Evolutionary conservation across 1,140 invertebrate genomes (phyloP), one percentile per base, ranked within the genome.

Genomic region (Saccostrea echinata): DNA sequence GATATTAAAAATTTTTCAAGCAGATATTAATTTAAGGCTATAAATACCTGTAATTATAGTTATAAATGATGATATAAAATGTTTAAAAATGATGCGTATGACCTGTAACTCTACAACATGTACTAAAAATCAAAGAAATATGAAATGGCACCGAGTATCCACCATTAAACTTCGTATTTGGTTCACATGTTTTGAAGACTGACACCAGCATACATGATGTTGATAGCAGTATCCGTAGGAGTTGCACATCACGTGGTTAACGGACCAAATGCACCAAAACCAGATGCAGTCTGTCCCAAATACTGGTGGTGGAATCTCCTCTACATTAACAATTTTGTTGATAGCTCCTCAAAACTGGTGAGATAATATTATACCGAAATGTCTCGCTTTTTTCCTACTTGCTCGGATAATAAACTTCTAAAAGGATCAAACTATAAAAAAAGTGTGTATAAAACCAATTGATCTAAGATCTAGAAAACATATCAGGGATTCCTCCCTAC

Each of bases 301-400:
- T 96, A 96, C 18, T 97, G 97, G 97, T 98, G 97, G 97, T 95
- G 96, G 0, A 97, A 97, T 92, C 94, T 98, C 35, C 94, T 98
- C 1, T 97, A 97, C 92, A 96, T 98, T 18, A 97, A 98, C 92
- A 98, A 98, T 93, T 52, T 52, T 52, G 27, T 33, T n/a, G 71
- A 51, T 9, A 35, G n/a, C 12, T 52, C 43, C 18, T 1, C 55
- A n/a, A 61, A 61, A 21, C 16, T 61, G 55, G 55, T 61, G 16
- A 61, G 18, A n/a, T n/a, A 21, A 21, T 21, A 21, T 61, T 9
- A 43, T 8, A 43, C 43, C 43, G 9, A 43, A 1, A 2, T 8
- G 43, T 43, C 43, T 43, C 43, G 43, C 43, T 43, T 43, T 43
- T 8, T 6, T 43, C 9, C 43, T 43, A 43, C 1, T 6, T 43